These are phyloP conservation scores for Morphnarchus princeps DNA, from an alignment of 2,113 vertebrate genomes.

Conservation along the genomic window DNA sequence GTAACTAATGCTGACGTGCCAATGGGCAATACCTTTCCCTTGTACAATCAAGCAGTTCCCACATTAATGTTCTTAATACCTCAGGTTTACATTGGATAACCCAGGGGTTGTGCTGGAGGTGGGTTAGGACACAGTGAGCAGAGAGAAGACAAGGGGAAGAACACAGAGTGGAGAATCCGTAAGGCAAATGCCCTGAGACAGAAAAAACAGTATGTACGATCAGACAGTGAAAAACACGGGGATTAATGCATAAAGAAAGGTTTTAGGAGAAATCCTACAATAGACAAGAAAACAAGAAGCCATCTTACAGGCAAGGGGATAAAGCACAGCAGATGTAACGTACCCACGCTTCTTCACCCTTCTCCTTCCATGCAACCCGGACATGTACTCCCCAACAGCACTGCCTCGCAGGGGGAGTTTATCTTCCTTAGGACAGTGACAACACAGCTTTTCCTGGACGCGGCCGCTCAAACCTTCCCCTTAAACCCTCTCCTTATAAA, in stretches of 20 bases:
- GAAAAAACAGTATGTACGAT: accelerated
- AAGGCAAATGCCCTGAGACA: accelerated
- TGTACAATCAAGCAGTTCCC: background rate
- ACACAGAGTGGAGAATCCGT: accelerated
- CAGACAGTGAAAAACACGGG: accelerated
- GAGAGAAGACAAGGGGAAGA: background rate
- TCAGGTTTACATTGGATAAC: background rate
- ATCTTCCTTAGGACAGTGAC: accelerated
- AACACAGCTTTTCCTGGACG: too few relatives aligned
- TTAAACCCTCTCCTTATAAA: background rate
- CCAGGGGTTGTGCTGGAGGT: background rate
- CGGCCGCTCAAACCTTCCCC: background rate
- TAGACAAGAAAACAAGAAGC: background rate
- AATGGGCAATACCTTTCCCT: accelerated
- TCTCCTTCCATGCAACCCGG: accelerated
- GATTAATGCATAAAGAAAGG: accelerated
- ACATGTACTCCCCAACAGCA: accelerated
- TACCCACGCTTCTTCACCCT: background rate
- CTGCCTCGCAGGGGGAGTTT: accelerated
- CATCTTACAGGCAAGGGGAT: accelerated
- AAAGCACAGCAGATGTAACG: accelerated
- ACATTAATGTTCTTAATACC: background rate
- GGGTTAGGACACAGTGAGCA: background rate
- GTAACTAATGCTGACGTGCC: background rate
- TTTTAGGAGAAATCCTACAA: background rate